Conservation (phyloP, 1,140 invertebrate species). For the Pseudomyrmex pallidus region DNA sequence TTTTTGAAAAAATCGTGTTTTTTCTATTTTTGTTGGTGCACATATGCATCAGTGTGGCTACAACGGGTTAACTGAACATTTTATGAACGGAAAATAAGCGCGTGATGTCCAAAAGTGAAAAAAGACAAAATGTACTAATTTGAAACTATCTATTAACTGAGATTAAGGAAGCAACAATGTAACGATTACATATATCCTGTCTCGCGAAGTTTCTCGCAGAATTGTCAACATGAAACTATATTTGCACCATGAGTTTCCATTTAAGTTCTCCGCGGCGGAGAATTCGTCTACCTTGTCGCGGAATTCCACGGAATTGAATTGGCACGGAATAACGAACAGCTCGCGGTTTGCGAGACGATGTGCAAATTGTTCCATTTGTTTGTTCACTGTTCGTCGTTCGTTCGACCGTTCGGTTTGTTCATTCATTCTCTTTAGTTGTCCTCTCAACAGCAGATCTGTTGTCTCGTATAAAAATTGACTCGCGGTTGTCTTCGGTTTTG, state of each 20-base stretch:
- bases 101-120: not conserved
- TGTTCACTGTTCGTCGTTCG: not conserved
- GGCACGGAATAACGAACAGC: slow-evolving; percentile 53
- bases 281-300: not conserved
- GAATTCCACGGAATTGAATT: slow-evolving; percentile 47
- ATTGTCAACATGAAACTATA: slow-evolving; percentile 26
- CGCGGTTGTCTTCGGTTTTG: not conserved
- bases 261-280: slow-evolving; percentile 36
- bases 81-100: not conserved
- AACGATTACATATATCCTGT: not conserved
- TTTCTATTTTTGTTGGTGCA: too few species aligned
- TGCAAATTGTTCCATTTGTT: slow-evolving; percentile 41
- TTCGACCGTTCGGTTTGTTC: slow-evolving; percentile 9
- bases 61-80: not conserved
- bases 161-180: slow-evolving; percentile 20
- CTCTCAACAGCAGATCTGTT: slow-evolving; percentile 22
- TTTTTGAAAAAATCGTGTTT: too few species aligned
- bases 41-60: too few species aligned
- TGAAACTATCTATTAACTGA: slow-evolving; percentile 1
- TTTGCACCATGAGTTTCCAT: slow-evolving; percentile 43
- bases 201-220: slow-evolving; percentile 10
- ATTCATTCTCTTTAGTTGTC: slow-evolving; percentile 11
- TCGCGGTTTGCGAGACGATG: slow-evolving; percentile 28
- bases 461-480: slow-evolving; percentile 36
- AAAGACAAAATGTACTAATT: not conserved